Conservation (phyloP, 2,113 vertebrate genomes). For the Orientallactaga bullata region DNA sequence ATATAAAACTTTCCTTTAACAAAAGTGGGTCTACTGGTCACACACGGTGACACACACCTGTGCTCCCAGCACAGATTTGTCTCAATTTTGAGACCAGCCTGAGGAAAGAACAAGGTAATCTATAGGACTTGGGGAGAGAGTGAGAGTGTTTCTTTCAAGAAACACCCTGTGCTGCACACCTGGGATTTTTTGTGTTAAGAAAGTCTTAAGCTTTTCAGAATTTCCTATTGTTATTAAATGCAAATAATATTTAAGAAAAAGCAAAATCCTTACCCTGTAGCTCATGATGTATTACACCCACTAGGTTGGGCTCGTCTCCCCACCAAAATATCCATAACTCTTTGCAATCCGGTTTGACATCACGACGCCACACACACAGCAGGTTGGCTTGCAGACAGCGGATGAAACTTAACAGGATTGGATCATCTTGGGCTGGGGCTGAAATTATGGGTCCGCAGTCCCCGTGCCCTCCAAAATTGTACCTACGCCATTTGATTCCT, state of each 20-base stretch:
- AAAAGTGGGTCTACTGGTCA: not conserved
- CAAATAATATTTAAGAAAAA: constrained; percentile 20
- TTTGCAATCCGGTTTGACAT: constrained; percentile 95
- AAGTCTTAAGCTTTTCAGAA: constrained; percentile 15
- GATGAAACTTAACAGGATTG: constrained; percentile 98
- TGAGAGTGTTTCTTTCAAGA: not conserved
- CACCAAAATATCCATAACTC: constrained; percentile 99
- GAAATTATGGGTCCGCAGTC: constrained; percentile 98
- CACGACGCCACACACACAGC: constrained; percentile 98
- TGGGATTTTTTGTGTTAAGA: constrained; percentile 29
- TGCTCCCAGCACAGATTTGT: not conserved
- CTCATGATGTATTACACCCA: constrained; percentile 96
- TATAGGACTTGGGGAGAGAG: not conserved
- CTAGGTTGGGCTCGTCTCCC: constrained; percentile 97
- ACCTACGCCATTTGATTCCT: constrained; percentile 99
- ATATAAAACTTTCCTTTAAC: constrained; percentile 7
- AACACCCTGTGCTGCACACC: not conserved
- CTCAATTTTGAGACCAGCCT: not conserved
- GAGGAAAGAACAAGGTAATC: constrained; percentile 35
- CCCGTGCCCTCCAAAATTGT: constrained; percentile 95
- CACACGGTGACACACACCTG: not conserved
- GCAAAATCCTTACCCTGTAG: constrained; percentile 92
- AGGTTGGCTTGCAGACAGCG: constrained; percentile 97
- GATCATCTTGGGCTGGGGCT: constrained; percentile 98
- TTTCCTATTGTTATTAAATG: constrained; percentile 26